Conservation (phyloP, 2,888 invertebrate genomes). For the Heliconius ismenius region DNA sequence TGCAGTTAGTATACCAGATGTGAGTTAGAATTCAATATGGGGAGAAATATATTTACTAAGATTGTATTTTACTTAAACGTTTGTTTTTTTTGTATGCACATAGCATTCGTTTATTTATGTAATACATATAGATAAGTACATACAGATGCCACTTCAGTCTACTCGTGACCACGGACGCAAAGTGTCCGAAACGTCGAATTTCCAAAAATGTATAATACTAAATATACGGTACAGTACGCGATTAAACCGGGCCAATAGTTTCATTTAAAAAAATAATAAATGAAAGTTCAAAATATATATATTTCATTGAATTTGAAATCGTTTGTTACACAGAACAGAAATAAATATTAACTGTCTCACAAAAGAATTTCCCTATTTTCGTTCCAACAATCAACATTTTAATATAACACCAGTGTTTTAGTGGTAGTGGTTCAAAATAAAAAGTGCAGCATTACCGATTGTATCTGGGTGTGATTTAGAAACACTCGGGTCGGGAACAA, state of each 20-base stretch:
- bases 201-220: no score
- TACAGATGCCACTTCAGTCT: no score
- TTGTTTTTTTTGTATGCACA: no score
- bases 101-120: no score
- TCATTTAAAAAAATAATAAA: no score
- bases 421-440: conserved; percentile 35
- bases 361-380: background rate
- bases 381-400: conserved; percentile 31
- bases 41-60: background rate
- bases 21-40: background rate
- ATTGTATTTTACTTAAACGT: background rate
- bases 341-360: background rate
- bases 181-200: no score
- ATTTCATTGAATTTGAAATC: background rate
- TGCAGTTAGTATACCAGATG: background rate
- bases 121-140: no score
- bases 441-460: conserved; percentile 57
- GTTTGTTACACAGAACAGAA: background rate
- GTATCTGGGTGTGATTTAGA: conserved; percentile 67
- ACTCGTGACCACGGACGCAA: no score
- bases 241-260: no score
- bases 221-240: no score
- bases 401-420: conserved; percentile 21
- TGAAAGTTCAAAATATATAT: background rate
- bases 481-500: conserved; percentile 58